phyloP scores from a whole-genome alignment of 2,888 invertebrate species.

The Acronicta leporina region DNA sequence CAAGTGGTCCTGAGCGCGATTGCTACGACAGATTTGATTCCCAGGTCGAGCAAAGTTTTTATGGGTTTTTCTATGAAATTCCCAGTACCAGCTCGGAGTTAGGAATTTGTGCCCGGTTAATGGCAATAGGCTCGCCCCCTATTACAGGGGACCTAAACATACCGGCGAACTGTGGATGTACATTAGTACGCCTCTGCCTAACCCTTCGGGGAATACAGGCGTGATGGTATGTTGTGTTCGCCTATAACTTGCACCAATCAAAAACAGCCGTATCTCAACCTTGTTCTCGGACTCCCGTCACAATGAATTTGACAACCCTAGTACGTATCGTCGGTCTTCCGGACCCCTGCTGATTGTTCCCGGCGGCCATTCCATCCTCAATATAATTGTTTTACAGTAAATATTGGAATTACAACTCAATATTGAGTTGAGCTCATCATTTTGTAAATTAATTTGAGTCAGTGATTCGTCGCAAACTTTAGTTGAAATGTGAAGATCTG shows the following conservation, averaged over 20 bases:
- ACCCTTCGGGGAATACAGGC: too few species aligned
- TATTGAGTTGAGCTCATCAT: conserved; percentile 17
- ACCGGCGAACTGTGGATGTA: too few species aligned
- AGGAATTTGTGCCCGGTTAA: too few species aligned
- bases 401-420: conserved; percentile 29
- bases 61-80: too few species aligned
- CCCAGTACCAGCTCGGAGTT: too few species aligned
- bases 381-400: conserved; percentile 34
- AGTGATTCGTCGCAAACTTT: conserved; percentile 17
- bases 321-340: conserved; percentile 60
- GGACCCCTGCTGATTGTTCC: conserved; percentile 58
- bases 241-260: conserved; percentile 36
- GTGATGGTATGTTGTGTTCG: too few species aligned
- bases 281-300: conserved; percentile 65
- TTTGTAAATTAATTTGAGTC: conserved; percentile 28
- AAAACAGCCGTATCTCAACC: conserved; percentile 57
- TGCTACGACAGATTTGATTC: too few species aligned
- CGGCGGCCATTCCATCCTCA: conserved; percentile 21
- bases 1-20: too few species aligned
- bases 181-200: too few species aligned
- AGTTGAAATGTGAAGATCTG: conserved; percentile 2
- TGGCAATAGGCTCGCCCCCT: too few species aligned
- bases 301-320: conserved; percentile 60
- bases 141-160: too few species aligned
- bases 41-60: too few species aligned